Base-by-base conservation (phyloP, 2,888 invertebrate species). In the Stenodema calcarata region DNA sequence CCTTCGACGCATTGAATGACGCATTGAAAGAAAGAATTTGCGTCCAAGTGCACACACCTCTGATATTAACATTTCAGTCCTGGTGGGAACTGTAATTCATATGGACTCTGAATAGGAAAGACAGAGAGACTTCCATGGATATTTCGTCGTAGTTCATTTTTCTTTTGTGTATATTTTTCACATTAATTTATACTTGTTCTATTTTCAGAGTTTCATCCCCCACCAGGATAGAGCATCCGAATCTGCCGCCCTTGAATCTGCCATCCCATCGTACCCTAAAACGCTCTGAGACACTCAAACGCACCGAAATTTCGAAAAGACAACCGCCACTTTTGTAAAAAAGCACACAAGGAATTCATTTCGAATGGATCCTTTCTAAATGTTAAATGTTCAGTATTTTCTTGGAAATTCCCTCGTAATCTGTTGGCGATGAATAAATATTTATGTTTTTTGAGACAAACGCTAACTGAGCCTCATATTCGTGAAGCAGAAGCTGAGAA, bases 141-240 rank as follows among this genome's bases (percentile, higher is more conserved):
- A n/a, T n/a, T 35, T 35, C 35, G 2, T 7, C 2, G 35, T 7
- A 35, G 35, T 2, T 35, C 7, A 35, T 2, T 35, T 54, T 9
- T 54, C 54, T 54, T 54, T 11, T 6, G 9, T 54, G 2, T 3
- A 16, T 54, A 54, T 75, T 86, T 78, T 86, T 88, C 73, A 18
- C 78, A 80, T 80, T 87, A 86, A 85, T 82, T 75, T 85, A 69
- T 7, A 35, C 35, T 35, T 42, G 79, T 47, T 47, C 87, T 7
- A 62, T 50, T 79, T 79, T 95, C 96, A 91, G 94, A 28, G 95
- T 96, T 0, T 95, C 96, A 6, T 95, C 95, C 0, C 96, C 96
- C 0, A 96, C 96, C 0, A 93, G 95, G 89, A 96, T 96, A 89
- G 96, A 96, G 90, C 94, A 96, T 90, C 96, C 96, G 0, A 96